Conservation (phyloP, 2,888 invertebrate species). For the Cryptocheilus praepositus region DNA sequence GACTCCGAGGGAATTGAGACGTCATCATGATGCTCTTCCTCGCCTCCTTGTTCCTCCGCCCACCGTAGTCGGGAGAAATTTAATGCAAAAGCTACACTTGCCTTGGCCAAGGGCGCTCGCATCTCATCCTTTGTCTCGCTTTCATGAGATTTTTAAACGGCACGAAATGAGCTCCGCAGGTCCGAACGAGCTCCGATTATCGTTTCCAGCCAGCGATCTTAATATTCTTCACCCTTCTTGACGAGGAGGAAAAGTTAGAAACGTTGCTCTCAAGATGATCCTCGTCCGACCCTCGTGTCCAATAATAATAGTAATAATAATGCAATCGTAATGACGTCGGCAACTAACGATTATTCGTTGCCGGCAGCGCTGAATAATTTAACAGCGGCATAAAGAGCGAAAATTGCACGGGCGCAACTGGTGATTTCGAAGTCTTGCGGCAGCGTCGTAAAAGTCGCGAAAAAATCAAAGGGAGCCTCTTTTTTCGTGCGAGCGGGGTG, state of each 20-base stretch:
- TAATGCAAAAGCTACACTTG: conserved; percentile 61
- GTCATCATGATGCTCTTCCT: conserved; percentile 65
- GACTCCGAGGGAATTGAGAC: conserved; percentile 67
- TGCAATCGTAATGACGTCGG: no score
- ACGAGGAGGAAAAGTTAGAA: conserved; percentile 9
- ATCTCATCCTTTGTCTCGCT: conserved; percentile 66
- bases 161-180: conserved; percentile 63
- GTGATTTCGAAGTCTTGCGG: conserved; percentile 21
- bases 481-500: no score
- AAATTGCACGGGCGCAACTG: background rate
- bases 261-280: conserved; percentile 1
- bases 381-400: conserved; percentile 24
- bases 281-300: background rate
- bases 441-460: conserved; percentile 5
- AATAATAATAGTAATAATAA: background rate
- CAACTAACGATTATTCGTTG: conserved; percentile 3
- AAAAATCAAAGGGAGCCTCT: background rate
- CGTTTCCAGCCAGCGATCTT: conserved; percentile 56
- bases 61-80: conserved; percentile 55
- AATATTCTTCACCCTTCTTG: conserved; percentile 51
- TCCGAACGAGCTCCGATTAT: conserved; percentile 60
- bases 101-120: conserved; percentile 42
- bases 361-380: conserved; percentile 36
- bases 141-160: conserved; percentile 71
- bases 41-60: conserved; percentile 43